Evolutionary conservation across 92 coral and sea anemone genomes (phyloP).

Genomic region (Virgularia gustaviana): DNA sequence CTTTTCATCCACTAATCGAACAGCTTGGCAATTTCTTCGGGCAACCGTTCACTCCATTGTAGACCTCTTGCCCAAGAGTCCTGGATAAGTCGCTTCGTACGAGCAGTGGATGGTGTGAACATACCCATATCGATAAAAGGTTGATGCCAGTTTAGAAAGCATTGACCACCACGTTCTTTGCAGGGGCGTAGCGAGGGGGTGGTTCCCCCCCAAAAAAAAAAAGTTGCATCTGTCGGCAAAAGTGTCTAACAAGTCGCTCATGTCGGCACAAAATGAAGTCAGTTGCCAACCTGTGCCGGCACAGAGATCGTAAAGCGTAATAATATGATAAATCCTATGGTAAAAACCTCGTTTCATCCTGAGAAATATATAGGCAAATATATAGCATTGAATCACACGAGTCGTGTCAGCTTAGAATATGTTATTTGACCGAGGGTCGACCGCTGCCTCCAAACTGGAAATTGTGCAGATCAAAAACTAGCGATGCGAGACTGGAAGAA

Average conservation of each 20-base stretch:
- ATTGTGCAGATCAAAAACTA: no score
- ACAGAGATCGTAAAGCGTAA: no score
- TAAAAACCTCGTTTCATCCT: no score
- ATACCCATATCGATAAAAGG: constrained; percentile 24
- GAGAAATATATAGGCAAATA: no score
- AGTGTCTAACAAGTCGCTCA: no score
- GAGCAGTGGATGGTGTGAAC: constrained; percentile 36
- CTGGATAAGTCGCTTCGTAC: constrained; percentile 28
- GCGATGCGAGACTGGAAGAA: constrained; percentile 4
- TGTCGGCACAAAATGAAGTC: no score
- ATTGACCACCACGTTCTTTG: not conserved
- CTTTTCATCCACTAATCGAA: not conserved
- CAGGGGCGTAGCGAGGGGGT: not conserved
- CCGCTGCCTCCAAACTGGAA: no score
- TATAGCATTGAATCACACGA: no score
- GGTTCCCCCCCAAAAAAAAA: not conserved
- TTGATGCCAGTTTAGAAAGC: constrained; percentile 24
- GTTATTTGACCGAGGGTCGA: no score
- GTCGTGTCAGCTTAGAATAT: no score
- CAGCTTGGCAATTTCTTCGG: not conserved
- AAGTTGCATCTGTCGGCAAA: not conserved
- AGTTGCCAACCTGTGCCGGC: no score
- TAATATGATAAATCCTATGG: no score
- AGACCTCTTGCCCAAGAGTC: constrained; percentile 27
- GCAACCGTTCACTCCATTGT: constrained; percentile 32